Evolutionary conservation across 2,113 vertebrate genomes (phyloP).

Genomic region (Chelonoidis abingdonii): DNA sequence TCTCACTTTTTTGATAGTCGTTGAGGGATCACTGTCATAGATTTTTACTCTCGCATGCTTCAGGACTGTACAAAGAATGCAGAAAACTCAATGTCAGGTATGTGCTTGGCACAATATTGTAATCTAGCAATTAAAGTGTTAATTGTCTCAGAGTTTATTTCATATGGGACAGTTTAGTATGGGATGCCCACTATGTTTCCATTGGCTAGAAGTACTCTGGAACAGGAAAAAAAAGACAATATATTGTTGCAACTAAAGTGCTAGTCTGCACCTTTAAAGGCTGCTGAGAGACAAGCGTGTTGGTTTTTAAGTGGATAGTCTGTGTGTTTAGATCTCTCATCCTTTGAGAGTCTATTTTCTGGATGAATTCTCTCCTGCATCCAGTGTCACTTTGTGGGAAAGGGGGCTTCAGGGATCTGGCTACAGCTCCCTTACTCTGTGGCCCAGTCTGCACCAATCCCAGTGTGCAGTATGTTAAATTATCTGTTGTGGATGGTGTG

Average conservation of each 20-base stretch:
- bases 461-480: neutral
- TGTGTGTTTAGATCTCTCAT: neutral
- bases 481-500: neutral
- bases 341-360: neutral
- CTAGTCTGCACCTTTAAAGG: neutral
- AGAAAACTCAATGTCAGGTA: neutral
- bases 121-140: neutral
- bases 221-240: neutral
- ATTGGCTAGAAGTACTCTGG: neutral
- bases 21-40: neutral
- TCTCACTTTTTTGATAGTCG: neutral
- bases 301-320: neutral
- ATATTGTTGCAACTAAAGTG: neutral
- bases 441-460: neutral
- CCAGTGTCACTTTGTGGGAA: neutral
- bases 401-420: neutral
- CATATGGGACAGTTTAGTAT: neutral
- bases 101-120: neutral
- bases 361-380: neutral
- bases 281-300: neutral
- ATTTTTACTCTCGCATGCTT: neutral
- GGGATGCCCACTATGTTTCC: neutral
- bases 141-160: neutral
- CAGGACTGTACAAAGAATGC: accelerated
- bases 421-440: neutral